Evolutionary conservation across 2,888 invertebrate species (phyloP), one percentile per base, ranked within the genome.

Genomic region (Drosophila recens): DNA sequence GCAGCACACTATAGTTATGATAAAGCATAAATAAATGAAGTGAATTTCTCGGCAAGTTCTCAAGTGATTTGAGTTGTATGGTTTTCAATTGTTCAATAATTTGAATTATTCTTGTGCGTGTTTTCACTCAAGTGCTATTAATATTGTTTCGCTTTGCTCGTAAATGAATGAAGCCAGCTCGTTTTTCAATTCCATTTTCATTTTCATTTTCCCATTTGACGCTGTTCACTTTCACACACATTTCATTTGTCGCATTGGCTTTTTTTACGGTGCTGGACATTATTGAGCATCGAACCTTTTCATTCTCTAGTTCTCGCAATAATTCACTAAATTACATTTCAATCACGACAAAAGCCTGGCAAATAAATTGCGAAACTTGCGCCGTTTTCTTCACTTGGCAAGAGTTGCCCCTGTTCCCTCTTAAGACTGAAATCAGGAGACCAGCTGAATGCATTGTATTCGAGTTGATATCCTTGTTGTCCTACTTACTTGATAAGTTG

Each of bases 401-500:
- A 20, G 23, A 20, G 23, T 48, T 42, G 4, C 30, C 40, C 20
- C 11, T 34, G 2, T 36, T 11, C n/a, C 17, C 34, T 15, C 20
- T 42, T 27, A 27, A 34, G 11, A 13, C 46, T 61, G 11, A 54
- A 75, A 61, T 56, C 58, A 65, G 40, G 58, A 65, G 33, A 69
- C 33, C 79, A 79, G 65, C 75, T 76, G 79, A 65, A 75, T 66
- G 76, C 62, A 67, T 27, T 66, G 66, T 59, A 51, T 9, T 59
- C 23, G 13, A 59, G 42, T 54, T 36, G 49, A 13, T 53, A 36
- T 34, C 48, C 40, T 42, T 20, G 45, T 54, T 48, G 53, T 17
- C 30, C 2, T 8, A n/a, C 92, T 92, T 92, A 95, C 96, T 95
- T 97, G 96, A 93, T 97, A 97, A 90, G 95, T 95, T 51, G 96